Conservation (phyloP, 1,140 invertebrate species). For the Oncopeltus fasciatus region DNA sequence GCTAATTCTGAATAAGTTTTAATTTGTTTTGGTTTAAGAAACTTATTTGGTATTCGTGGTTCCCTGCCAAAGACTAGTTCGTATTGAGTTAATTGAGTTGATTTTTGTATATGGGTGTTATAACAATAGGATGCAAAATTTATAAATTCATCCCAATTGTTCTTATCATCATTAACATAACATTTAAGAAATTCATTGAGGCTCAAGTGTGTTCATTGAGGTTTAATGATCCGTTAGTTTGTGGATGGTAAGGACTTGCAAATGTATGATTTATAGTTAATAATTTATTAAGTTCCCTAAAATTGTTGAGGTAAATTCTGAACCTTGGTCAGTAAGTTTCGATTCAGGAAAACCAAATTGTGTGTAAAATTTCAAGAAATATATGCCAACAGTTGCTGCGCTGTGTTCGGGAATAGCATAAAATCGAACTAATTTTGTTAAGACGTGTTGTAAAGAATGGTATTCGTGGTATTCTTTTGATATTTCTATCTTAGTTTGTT, state of each 20-base stretch:
- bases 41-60: too few species aligned
- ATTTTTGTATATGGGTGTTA: too few species aligned
- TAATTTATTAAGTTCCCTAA: not conserved
- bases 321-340: not conserved
- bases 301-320: not conserved
- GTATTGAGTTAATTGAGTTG: too few species aligned
- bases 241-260: not conserved
- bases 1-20: too few species aligned
- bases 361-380: too few species aligned
- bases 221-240: not conserved
- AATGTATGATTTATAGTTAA: constrained; percentile 23
- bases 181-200: not conserved
- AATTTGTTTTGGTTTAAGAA: too few species aligned
- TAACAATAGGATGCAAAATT: too few species aligned
- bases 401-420: not conserved
- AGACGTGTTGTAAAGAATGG: constrained; percentile 6
- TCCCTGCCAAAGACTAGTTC: not conserved
- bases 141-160: constrained; percentile 5
- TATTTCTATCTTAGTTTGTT: constrained; percentile 16
- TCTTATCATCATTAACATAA: not conserved
- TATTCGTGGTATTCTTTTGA: constrained; percentile 24
- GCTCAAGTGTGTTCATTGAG: not conserved
- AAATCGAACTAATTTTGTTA: constrained; percentile 3
- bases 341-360: not conserved
- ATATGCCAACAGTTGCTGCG: not conserved